These are phyloP conservation scores for Ascidia mentula DNA, from an alignment of 23 tunicate genomes.

Conservation along the genomic window DNA sequence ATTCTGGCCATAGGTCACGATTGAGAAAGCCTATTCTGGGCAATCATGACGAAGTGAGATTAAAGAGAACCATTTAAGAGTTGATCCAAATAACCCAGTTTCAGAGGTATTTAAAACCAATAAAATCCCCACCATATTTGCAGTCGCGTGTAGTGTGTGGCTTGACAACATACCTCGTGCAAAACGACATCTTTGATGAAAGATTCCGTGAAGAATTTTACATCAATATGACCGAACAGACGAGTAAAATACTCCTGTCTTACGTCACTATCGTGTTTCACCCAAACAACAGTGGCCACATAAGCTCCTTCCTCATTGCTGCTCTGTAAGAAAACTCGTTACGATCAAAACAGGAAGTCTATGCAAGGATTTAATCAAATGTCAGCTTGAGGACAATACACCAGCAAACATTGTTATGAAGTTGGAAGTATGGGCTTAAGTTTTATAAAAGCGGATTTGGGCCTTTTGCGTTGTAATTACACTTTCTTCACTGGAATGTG, in stretches of 20 bases:
- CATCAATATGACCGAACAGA: neutral
- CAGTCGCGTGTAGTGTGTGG: too few relatives aligned
- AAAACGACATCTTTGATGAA: neutral
- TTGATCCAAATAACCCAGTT: too few relatives aligned
- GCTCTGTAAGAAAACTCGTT: neutral
- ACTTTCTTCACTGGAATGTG: neutral
- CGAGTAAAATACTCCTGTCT: neutral
- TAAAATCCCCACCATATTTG: too few relatives aligned
- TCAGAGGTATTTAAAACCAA: too few relatives aligned
- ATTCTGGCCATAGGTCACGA: too few relatives aligned
- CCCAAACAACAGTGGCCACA: neutral
- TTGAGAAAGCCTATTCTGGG: too few relatives aligned
- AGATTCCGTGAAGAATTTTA: neutral
- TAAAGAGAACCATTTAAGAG: too few relatives aligned
- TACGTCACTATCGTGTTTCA: conserved; percentile 3
- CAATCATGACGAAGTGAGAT: too few relatives aligned
- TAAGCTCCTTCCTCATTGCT: neutral
- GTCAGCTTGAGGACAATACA: too few relatives aligned
- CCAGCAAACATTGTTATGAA: too few relatives aligned
- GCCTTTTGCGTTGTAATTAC: neutral
- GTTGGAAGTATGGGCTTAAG: neutral
- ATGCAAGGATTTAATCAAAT: too few relatives aligned
- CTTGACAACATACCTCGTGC: neutral
- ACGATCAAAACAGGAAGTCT: neutral
- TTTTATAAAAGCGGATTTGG: neutral